These are phyloP conservation scores for Geotrypetes seraphini DNA, from an alignment of 2,797 vertebrate genomes.

Conservation along the genomic window DNA sequence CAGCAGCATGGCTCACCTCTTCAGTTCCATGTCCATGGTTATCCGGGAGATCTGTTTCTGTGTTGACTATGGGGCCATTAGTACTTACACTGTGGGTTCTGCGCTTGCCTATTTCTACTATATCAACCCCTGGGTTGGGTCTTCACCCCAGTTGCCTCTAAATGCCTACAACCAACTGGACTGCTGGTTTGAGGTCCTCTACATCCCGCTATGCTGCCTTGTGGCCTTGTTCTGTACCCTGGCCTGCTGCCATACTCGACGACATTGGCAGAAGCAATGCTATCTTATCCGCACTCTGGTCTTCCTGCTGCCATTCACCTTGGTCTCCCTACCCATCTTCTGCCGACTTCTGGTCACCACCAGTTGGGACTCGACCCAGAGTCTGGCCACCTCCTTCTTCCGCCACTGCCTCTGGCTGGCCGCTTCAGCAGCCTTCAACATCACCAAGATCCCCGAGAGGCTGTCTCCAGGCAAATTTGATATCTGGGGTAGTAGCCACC, in stretches of 20 bases:
- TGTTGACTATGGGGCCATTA: slow-evolving; percentile 60
- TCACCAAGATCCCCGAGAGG: slow-evolving; percentile 65
- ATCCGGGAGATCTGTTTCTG: slow-evolving; percentile 59
- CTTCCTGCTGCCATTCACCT: slow-evolving; percentile 60
- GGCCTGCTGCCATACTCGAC: slow-evolving; percentile 67
- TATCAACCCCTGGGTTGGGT: slow-evolving; percentile 47
- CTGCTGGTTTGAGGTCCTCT: slow-evolving; percentile 57
- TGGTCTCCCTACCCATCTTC: slow-evolving; percentile 62
- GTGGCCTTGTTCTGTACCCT: slow-evolving; percentile 58
- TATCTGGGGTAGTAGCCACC: slow-evolving; percentile 70
- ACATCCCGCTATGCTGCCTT: slow-evolving; percentile 57
- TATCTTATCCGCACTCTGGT: slow-evolving; percentile 66
- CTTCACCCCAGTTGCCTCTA: neutral
- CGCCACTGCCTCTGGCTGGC: slow-evolving; percentile 67
- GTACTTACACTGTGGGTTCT: slow-evolving; percentile 52
- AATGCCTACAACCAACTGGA: slow-evolving; percentile 6
- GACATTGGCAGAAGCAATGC: slow-evolving; percentile 53
- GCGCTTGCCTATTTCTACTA: slow-evolving; percentile 52
- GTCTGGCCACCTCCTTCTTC: slow-evolving; percentile 45
- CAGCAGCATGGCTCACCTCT: slow-evolving; percentile 58
- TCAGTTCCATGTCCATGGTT: slow-evolving; percentile 68
- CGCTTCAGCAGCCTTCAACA: slow-evolving; percentile 60
- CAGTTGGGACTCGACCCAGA: rapidly evolving
- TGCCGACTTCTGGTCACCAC: slow-evolving; percentile 53
- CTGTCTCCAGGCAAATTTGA: slow-evolving; percentile 58